Conservation (phyloP, 2,888 invertebrate genomes). For the Caenorhabditis sp. region DNA sequence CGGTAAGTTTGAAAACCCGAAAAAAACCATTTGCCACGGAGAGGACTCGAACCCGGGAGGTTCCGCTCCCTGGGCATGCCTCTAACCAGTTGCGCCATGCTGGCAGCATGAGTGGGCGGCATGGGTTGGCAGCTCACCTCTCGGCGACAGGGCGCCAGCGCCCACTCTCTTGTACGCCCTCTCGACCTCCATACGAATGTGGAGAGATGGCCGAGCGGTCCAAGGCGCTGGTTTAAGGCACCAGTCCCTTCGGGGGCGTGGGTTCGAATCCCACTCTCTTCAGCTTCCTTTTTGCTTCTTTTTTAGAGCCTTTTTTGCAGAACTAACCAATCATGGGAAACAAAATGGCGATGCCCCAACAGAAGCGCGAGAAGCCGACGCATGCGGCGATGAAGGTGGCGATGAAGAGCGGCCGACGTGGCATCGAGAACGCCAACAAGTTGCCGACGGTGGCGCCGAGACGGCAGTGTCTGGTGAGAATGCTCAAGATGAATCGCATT, state of each 20-base stretch:
- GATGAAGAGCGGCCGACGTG: constrained; percentile 69
- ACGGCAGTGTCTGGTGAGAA: constrained; percentile 76
- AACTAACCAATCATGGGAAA: constrained; percentile 67
- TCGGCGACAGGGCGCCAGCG: background rate
- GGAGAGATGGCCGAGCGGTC: constrained; percentile 89
- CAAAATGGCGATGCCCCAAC: constrained; percentile 61
- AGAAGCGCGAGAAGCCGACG: constrained; percentile 75
- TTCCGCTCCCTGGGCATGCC: background rate
- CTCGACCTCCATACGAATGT: background rate
- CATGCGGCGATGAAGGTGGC: constrained; percentile 76
- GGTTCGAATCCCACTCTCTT: constrained; percentile 1
- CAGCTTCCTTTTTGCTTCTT: background rate
- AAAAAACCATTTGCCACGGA: background rate
- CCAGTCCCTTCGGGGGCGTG: constrained; percentile 88
- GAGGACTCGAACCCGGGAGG: background rate
- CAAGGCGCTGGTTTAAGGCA: constrained; percentile 93
- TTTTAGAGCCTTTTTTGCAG: constrained; percentile 2
- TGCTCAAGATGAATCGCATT: constrained; percentile 75
- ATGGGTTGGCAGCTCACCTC: background rate
- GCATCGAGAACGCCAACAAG: constrained; percentile 73
- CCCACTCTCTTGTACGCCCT: background rate
- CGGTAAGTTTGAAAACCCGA: background rate
- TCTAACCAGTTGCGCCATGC: background rate
- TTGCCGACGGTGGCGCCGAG: constrained; percentile 74
- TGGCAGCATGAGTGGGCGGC: background rate